A percentile compares a stretch with the other conserved stretches of the same genome.
Conservation (phyloP, 2,113 vertebrate genomes). For the Corvus cornix region DNA sequence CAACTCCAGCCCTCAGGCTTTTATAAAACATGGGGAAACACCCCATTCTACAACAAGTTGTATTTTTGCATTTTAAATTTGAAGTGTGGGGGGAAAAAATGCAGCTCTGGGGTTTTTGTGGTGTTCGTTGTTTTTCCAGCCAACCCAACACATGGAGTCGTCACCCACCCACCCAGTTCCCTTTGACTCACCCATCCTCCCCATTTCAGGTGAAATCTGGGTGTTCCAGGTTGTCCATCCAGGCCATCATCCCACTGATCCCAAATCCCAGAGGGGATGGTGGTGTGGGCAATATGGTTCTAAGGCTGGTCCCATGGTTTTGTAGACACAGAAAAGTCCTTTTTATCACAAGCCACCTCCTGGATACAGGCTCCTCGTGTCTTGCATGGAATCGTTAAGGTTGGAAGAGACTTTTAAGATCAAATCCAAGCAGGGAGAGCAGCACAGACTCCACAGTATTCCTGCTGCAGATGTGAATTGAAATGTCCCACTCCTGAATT, state of each 20-base stretch:
- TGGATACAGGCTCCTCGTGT: not conserved
- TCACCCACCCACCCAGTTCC: not conserved
- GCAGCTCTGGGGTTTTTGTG: not conserved
- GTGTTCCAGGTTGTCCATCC: constrained; percentile 39
- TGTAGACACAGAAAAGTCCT: rapidly evolving
- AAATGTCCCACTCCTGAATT: not conserved
- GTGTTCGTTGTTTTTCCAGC: not conserved
- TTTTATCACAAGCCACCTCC: not conserved
- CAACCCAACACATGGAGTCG: rapidly evolving
- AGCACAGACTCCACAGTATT: not conserved
- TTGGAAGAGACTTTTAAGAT: not conserved
- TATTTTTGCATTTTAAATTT: not conserved
- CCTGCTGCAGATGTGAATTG: not conserved
- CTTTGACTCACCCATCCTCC: not conserved
- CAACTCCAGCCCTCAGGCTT: not conserved
- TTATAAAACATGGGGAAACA: not conserved
- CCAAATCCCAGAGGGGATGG: constrained; percentile 51
- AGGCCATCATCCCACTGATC: constrained; percentile 64
- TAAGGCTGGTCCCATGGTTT: not conserved
- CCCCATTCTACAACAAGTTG: not conserved
- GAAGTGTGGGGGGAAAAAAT: too few species aligned
- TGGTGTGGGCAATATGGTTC: constrained; percentile 73
- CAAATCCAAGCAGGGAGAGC: not conserved
- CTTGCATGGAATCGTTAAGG: not conserved
- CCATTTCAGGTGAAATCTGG: constrained; percentile 67